Percentiles rank a stretch among this genome's conserved stretches.
These are phyloP conservation scores for Lepisosteus oculatus DNA, from an alignment of 2,113 vertebrate species.

Conservation along the genomic window DNA sequence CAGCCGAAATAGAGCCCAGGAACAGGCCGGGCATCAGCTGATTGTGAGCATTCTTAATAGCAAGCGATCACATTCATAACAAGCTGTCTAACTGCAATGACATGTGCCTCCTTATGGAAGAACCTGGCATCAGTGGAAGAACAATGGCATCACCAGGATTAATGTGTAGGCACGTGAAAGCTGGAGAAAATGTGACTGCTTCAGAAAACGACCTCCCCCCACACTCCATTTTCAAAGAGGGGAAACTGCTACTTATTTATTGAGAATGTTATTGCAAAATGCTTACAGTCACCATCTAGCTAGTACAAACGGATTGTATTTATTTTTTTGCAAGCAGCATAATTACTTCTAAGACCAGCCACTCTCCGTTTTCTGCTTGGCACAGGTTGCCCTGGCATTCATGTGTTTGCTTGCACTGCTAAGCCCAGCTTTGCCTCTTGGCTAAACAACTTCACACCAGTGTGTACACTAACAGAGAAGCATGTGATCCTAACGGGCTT, in stretches of 20 bases:
- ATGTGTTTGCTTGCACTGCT: background rate
- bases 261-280: conserved; percentile 36
- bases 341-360: conserved; percentile 26
- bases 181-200: background rate
- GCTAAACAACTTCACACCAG: conserved; percentile 8
- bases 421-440: conserved; percentile 11
- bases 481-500: background rate
- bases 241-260: conserved; percentile 35
- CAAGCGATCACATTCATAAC: no score
- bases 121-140: no score
- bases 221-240: conserved; percentile 10
- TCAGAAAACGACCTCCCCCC: background rate
- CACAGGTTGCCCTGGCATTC: background rate
- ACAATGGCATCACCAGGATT: no score
- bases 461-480: conserved; percentile 30
- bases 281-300: conserved; percentile 32
- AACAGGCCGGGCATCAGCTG: no score
- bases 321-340: conserved; percentile 20
- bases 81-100: no score
- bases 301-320: conserved; percentile 30
- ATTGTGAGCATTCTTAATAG: no score
- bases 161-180: no score
- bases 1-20: no score
- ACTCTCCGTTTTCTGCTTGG: conserved; percentile 19
- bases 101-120: no score